Evolutionary conservation across 2,888 invertebrate genomes (phyloP).

Genomic region (Lissonota sp.): DNA sequence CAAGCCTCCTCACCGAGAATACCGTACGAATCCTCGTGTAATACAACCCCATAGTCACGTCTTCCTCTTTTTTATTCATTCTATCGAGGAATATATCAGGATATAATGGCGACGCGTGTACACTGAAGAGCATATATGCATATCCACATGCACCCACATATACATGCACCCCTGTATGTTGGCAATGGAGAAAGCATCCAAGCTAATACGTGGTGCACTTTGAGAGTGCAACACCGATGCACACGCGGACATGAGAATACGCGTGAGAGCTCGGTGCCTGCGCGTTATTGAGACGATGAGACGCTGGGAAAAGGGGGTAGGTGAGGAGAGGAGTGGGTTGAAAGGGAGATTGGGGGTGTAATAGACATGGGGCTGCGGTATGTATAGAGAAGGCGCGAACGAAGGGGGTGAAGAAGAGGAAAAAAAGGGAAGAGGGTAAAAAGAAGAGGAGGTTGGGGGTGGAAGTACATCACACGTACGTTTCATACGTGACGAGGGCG

Average conservation of each 20-base stretch:
- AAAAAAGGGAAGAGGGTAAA: conserved; percentile 28
- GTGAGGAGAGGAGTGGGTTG: conserved; percentile 41
- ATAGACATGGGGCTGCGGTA: conserved; percentile 1
- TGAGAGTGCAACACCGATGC: conserved; percentile 9
- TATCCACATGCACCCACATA: not conserved
- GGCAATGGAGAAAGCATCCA: not conserved
- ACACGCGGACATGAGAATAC: conserved; percentile 11
- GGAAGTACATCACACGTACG: conserved; percentile 56
- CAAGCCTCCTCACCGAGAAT: no score
- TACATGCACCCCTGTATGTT: not conserved
- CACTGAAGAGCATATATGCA: conserved; percentile 20
- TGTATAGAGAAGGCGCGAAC: conserved; percentile 27
- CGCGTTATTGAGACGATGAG: conserved; percentile 57
- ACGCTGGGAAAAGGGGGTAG: conserved; percentile 44
- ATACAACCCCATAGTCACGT: no score
- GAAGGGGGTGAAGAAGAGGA: conserved; percentile 11
- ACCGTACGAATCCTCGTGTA: no score
- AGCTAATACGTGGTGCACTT: conserved; percentile 30
- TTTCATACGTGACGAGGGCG: conserved; percentile 49
- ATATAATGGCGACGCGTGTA: conserved; percentile 25
- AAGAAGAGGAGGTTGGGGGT: conserved; percentile 20
- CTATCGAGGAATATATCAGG: conserved; percentile 28
- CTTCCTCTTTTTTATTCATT: not conserved
- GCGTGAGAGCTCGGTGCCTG: conserved; percentile 39
- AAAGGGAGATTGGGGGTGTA: conserved; percentile 2